Evolutionary conservation across 2,888 invertebrate species (phyloP).

Genomic region (Noctua pronuba): DNA sequence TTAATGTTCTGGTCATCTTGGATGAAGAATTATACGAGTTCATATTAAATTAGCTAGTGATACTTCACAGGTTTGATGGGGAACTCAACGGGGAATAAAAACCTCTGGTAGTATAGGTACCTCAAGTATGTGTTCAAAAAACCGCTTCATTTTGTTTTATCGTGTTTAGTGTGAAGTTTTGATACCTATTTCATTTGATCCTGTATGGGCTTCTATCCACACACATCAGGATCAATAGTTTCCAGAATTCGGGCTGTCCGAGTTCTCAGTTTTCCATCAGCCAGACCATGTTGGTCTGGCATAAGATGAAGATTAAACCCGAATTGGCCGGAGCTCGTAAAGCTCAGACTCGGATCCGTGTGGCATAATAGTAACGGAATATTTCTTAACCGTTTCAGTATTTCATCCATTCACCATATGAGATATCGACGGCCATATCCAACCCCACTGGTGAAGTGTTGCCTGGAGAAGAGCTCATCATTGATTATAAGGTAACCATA

Average conservation of each 20-base stretch:
- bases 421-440: constrained; percentile 87
- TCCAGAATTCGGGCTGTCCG: not conserved
- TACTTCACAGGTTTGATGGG: too few relatives aligned
- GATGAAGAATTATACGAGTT: not conserved
- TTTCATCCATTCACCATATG: constrained; percentile 89
- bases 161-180: too few relatives aligned
- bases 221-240: not conserved
- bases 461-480: constrained; percentile 83
- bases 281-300: not conserved
- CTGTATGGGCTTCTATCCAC: too few relatives aligned
- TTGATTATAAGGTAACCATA: constrained; percentile 82
- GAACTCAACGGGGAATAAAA: too few relatives aligned
- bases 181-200: too few relatives aligned
- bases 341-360: not conserved
- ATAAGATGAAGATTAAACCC: not conserved
- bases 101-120: too few relatives aligned
- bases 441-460: constrained; percentile 84
- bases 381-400: constrained; percentile 79
- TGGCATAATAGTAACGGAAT: not conserved
- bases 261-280: not conserved
- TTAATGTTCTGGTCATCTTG: not conserved
- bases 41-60: too few relatives aligned
- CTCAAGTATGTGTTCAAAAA: not conserved
- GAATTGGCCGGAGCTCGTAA: not conserved
- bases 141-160: too few relatives aligned